phyloP scores from a whole-genome alignment of 2,113 vertebrate genomes.

The Atlantisia rogersi region DNA sequence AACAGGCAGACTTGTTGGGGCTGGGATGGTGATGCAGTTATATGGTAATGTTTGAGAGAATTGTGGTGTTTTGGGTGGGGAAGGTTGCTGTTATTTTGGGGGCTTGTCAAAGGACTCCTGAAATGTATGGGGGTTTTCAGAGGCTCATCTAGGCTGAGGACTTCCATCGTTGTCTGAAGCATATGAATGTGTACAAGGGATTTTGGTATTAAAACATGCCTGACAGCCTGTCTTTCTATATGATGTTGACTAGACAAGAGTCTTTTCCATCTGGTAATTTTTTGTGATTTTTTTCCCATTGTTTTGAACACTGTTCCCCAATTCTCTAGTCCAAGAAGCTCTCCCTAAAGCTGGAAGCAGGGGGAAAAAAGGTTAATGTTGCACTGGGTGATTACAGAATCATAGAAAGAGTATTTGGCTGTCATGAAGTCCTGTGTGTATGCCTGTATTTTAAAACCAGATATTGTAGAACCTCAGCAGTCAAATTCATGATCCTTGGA shows the following conservation, averaged over 20 bases:
- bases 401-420: neutral
- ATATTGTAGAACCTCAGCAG: neutral
- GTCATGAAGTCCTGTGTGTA: neutral
- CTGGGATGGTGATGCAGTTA: neutral
- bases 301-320: neutral
- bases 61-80: neutral
- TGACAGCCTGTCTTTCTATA: neutral
- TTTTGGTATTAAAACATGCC: neutral
- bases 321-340: neutral
- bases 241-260: neutral
- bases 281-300: neutral
- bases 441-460: neutral
- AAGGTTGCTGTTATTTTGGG: neutral
- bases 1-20: neutral
- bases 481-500: neutral
- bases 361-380: neutral
- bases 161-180: neutral
- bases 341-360: neutral
- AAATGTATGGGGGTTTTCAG: neutral
- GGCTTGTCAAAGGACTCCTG: neutral
- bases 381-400: neutral
- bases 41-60: neutral
- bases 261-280: neutral
- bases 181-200: rapidly evolving
- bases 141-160: neutral